Evolutionary conservation across 2,888 invertebrate species (phyloP).

Genomic region (Athrips mouffetella): DNA sequence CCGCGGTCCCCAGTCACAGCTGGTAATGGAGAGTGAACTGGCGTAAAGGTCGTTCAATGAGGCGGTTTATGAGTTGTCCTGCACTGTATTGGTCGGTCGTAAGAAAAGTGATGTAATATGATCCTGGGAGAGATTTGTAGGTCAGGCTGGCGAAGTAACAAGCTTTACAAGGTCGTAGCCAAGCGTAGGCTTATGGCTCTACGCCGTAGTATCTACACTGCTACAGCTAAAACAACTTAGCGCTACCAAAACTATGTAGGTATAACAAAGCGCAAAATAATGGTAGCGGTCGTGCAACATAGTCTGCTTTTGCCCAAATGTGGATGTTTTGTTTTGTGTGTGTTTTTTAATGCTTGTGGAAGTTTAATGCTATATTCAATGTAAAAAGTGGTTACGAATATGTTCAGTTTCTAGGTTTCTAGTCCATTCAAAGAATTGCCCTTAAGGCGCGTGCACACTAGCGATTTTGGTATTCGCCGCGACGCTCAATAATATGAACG

Average conservation of each 20-base stretch:
- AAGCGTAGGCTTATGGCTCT: too few species aligned
- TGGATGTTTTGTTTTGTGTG: neutral
- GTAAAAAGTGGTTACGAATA: neutral
- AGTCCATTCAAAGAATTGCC: too few species aligned
- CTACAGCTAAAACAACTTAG: too few species aligned
- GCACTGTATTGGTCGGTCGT: neutral
- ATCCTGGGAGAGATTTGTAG: neutral
- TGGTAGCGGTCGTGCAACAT: neutral
- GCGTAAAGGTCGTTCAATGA: neutral
- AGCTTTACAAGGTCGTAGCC: too few species aligned
- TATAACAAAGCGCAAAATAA: too few species aligned
- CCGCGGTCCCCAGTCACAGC: neutral
- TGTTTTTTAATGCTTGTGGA: neutral
- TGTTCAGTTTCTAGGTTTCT: too few species aligned
- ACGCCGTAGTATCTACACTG: too few species aligned
- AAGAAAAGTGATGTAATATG: neutral
- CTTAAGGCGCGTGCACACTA: too few species aligned
- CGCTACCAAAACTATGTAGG: too few species aligned
- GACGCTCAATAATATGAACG: too few species aligned
- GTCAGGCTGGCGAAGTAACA: too few species aligned
- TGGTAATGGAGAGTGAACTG: constrained; percentile 4
- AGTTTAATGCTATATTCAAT: neutral
- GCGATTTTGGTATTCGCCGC: too few species aligned
- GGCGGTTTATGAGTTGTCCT: neutral
- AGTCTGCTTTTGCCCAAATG: neutral